Conservation (phyloP, 2,113 vertebrate species). For the Mustela nigripes region DNA sequence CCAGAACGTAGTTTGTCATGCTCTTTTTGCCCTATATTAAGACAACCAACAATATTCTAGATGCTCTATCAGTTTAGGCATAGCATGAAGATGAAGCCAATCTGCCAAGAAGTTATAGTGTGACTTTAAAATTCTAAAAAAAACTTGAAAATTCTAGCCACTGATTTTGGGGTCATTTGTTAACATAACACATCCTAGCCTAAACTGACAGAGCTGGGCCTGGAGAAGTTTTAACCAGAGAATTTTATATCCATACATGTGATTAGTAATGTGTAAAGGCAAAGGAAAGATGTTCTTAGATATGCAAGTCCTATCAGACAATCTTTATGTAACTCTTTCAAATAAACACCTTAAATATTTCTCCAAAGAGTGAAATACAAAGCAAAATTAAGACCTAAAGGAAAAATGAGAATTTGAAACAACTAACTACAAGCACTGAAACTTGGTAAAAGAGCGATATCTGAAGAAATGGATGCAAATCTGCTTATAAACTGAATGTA, state of each 20-base stretch:
- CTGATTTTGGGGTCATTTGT: neutral
- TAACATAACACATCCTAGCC: neutral
- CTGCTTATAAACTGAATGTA: neutral
- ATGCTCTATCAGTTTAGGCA: neutral
- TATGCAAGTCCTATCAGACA: neutral
- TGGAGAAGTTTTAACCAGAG: conserved; percentile 6
- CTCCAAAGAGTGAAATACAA: conserved; percentile 8
- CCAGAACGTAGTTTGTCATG: neutral
- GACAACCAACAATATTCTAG: neutral
- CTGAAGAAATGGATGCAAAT: neutral
- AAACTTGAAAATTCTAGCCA: neutral
- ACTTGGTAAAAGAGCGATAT: neutral
- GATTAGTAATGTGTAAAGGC: neutral
- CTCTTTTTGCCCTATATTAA: neutral
- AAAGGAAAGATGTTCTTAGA: neutral
- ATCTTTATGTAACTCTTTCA: neutral
- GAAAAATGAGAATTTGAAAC: neutral
- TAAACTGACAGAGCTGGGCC: neutral
- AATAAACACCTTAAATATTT: neutral
- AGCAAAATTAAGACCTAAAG: neutral
- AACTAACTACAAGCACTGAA: neutral
- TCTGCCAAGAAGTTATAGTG: neutral
- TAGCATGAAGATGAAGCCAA: neutral
- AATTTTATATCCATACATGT: neutral
- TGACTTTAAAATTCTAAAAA: neutral